phyloP scores from a whole-genome alignment of 2,113 vertebrate species.

The Elephas maximus region DNA sequence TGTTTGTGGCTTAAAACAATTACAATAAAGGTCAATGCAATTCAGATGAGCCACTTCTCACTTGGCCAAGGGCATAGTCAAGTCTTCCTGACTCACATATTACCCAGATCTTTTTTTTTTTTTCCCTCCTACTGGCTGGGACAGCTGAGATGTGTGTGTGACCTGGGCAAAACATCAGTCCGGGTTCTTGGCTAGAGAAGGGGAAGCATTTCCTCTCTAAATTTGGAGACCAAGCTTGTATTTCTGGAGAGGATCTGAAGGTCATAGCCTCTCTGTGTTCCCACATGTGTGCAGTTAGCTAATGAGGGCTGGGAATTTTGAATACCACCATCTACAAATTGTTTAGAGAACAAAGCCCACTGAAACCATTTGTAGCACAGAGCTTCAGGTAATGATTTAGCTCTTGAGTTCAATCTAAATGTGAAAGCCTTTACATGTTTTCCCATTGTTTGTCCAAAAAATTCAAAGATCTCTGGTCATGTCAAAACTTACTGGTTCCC shows the following conservation, averaged over 20 bases:
- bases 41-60: background rate
- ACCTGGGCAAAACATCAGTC: slow-evolving; percentile 61
- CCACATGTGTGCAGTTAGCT: slow-evolving; percentile 42
- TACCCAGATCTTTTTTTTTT: slow-evolving; percentile 25
- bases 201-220: slow-evolving; percentile 63
- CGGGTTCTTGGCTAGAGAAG: slow-evolving; percentile 9
- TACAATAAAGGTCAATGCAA: background rate
- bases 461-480: background rate
- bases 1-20: background rate
- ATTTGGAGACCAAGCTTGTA: slow-evolving; percentile 46
- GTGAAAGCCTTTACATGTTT: background rate
- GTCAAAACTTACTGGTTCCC: background rate
- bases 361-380: background rate
- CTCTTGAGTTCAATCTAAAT: background rate
- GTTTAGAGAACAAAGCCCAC: slow-evolving; percentile 42
- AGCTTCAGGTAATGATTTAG: background rate
- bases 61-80: background rate
- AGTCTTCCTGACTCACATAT: background rate
- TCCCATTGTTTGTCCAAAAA: background rate
- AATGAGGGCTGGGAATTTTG: slow-evolving; percentile 38
- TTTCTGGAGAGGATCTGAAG: slow-evolving; percentile 61
- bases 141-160: background rate
- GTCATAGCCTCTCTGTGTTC: slow-evolving; percentile 55
- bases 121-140: slow-evolving; percentile 15
- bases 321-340: slow-evolving; percentile 41